Percentiles rank a stretch among this genome's conserved stretches.
Evolutionary conservation across 2,888 invertebrate species (phyloP).

Genomic region (Fissipunctia ypsillon): DNA sequence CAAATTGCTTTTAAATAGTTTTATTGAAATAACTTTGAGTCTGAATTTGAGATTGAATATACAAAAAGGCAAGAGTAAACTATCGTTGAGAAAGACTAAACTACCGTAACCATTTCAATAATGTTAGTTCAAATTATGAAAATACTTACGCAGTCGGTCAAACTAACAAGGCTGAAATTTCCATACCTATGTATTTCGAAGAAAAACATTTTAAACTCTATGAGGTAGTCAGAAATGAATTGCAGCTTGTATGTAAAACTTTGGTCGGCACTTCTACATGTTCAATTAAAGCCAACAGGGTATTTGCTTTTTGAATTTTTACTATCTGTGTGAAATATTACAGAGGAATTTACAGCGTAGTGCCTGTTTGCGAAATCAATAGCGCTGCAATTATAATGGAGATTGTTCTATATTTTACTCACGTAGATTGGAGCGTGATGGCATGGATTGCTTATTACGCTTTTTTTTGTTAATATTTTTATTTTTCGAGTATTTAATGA

Average conservation of each 20-base stretch:
- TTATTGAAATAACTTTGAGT: not conserved
- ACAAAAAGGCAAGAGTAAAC: too few relatives aligned
- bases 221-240: conserved; percentile 18
- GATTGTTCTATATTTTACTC: conserved; percentile 17
- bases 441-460: not conserved
- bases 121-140: not conserved
- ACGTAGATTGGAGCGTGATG: not conserved
- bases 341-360: conserved; percentile 12
- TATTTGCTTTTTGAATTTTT: conserved; percentile 48
- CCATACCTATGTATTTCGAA: not conserved
- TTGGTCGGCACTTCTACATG: conserved; percentile 1
- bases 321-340: conserved; percentile 38
- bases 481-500: too few relatives aligned
- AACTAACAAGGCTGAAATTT: not conserved
- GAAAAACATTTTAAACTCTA: conserved; percentile 19
- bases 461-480: not conserved
- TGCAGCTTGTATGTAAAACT: conserved; percentile 1
- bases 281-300: conserved; percentile 29
- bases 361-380: conserved; percentile 32
- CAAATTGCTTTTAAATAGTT: not conserved
- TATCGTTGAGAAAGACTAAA: too few relatives aligned
- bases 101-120: not conserved
- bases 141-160: not conserved
- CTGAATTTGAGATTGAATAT: too few relatives aligned
- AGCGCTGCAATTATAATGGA: conserved; percentile 1